phyloP scores from a whole-genome alignment of 1,140 invertebrate species.

The Delia radicum region DNA sequence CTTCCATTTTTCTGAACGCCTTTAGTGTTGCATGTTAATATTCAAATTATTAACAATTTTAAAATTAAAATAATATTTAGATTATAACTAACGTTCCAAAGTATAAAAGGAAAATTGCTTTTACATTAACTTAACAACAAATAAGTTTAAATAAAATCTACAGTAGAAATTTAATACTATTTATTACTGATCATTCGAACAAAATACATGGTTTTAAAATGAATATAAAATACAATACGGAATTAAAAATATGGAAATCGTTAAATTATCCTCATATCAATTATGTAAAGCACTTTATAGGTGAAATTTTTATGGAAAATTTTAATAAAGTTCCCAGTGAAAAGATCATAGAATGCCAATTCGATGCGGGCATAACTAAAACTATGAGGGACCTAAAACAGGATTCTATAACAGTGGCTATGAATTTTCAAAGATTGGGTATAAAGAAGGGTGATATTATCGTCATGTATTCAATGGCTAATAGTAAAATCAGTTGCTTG shows the following conservation, averaged over 20 bases:
- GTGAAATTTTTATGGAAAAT: neutral
- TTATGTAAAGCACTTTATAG: neutral
- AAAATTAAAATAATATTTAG: too few species aligned
- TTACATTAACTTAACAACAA: too few species aligned
- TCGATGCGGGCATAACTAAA: neutral
- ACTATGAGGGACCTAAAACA: constrained; percentile 3
- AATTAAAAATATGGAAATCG: constrained; percentile 19
- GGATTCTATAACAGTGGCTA: constrained; percentile 3
- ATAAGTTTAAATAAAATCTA: too few species aligned
- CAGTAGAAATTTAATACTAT: too few species aligned
- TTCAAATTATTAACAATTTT: too few species aligned
- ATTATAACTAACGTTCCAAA: too few species aligned
- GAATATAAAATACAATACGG: neutral
- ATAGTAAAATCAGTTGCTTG: neutral
- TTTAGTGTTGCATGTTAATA: too few species aligned
- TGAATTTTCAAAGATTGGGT: constrained; percentile 15
- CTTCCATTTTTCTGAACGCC: too few species aligned
- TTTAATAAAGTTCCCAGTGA: neutral
- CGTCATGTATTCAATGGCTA: neutral
- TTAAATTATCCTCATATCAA: neutral
- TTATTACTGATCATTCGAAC: too few species aligned
- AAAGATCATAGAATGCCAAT: neutral
- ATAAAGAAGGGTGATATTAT: constrained; percentile 2
- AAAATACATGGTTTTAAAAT: too few species aligned
- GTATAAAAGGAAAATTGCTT: too few species aligned